Evolutionary conservation across 2,888 invertebrate genomes (phyloP).

Genomic region (Punctoribates punctum): DNA sequence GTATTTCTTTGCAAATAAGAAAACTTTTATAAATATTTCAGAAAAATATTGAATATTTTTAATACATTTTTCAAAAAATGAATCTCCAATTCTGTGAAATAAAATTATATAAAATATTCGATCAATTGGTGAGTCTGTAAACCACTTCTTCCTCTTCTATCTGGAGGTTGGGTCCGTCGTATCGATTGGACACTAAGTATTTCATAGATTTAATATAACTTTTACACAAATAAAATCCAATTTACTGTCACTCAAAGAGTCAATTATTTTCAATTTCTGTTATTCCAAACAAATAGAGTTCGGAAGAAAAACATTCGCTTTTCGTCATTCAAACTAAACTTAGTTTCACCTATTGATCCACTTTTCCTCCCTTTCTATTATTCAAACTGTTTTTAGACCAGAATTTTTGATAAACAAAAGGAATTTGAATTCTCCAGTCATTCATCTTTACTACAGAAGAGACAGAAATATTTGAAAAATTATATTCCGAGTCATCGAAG

Average conservation of each 20-base stretch:
- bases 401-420: background rate
- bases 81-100: no score
- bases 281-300: background rate
- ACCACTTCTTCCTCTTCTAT: no score
- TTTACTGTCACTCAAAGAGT: constrained; percentile 10
- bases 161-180: background rate
- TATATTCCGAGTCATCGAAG: background rate
- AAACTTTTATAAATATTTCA: background rate
- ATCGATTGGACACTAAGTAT: background rate
- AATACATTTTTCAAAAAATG: background rate
- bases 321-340: background rate
- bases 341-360: background rate
- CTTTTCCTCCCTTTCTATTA: background rate
- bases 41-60: background rate
- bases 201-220: background rate
- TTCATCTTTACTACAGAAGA: background rate
- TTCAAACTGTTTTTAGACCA: background rate
- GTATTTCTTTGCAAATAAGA: background rate
- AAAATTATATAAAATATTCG: no score
- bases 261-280: background rate
- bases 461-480: constrained; percentile 10
- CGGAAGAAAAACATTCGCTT: no score
- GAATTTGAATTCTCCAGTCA: background rate
- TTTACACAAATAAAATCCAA: constrained; percentile 5
- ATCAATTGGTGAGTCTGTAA: no score